phyloP scores from a whole-genome alignment of 2,888 invertebrate species.

The Eledona agricola region DNA sequence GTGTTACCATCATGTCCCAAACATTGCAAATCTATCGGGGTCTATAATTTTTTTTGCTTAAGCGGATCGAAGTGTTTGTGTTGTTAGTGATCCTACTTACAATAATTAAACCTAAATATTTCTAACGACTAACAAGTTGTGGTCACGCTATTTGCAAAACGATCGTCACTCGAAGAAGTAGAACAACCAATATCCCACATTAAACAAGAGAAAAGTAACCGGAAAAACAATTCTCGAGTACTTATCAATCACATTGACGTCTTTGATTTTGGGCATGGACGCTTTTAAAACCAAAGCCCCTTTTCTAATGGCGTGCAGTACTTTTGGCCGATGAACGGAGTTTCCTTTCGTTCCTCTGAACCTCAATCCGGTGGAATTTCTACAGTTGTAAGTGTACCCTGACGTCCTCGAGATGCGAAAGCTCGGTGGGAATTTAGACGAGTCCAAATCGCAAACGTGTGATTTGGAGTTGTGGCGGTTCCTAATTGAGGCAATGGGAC shows the following conservation, averaged over 20 bases:
- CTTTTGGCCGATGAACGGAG: constrained; percentile 70
- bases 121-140: too few species aligned
- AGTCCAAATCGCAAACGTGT: constrained; percentile 64
- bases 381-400: constrained; percentile 67
- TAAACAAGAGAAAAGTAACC: constrained; percentile 93
- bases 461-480: constrained; percentile 67
- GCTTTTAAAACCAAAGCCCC: constrained; percentile 87
- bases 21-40: too few species aligned
- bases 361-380: constrained; percentile 68
- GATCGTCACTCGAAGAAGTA: constrained; percentile 75
- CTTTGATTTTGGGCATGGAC: constrained; percentile 95
- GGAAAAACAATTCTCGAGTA: constrained; percentile 97
- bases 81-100: too few species aligned
- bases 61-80: too few species aligned
- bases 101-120: too few species aligned
- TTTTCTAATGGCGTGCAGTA: constrained; percentile 82
- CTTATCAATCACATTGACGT: constrained; percentile 98
- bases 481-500: constrained; percentile 82
- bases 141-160: too few species aligned
- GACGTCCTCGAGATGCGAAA: constrained; percentile 75
- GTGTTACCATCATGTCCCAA: too few species aligned
- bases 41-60: too few species aligned
- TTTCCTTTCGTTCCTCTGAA: constrained; percentile 66
- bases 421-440: constrained; percentile 77
- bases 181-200: constrained; percentile 95